phyloP scores from a whole-genome alignment of 2,888 invertebrate species.

The Spilosoma lubricipeda region DNA sequence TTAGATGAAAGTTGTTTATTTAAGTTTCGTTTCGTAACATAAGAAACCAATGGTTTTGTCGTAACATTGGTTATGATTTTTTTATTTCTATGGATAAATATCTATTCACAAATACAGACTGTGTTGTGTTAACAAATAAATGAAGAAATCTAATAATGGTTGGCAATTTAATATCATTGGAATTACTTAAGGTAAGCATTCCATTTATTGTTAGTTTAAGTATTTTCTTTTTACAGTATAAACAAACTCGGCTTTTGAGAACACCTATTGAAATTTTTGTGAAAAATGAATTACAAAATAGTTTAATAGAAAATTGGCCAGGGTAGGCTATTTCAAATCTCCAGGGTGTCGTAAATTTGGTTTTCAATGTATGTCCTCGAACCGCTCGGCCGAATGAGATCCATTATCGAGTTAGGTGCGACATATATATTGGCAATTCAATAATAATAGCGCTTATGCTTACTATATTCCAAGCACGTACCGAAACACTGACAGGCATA shows the following conservation, averaged over 20 bases:
- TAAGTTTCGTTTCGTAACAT: conserved; percentile 10
- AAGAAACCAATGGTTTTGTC: conserved; percentile 36
- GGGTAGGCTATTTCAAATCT: conserved; percentile 19
- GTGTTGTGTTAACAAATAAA: conserved; percentile 30
- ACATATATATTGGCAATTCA: conserved; percentile 50
- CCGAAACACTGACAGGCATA: conserved; percentile 3
- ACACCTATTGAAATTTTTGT: conserved; percentile 2
- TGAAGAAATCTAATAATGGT: conserved; percentile 42
- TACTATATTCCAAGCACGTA: conserved; percentile 9
- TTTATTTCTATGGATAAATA: conserved; percentile 40
- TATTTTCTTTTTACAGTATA: background rate
- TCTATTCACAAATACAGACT: conserved; percentile 26
- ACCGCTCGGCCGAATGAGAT: conserved; percentile 32
- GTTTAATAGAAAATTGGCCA: conserved; percentile 5
- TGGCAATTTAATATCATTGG: conserved; percentile 37
- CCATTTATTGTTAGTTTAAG: conserved; percentile 2
- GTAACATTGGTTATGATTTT: conserved; percentile 46
- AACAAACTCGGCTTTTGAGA: background rate
- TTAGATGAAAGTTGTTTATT: conserved; percentile 39
- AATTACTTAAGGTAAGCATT: conserved; percentile 47
- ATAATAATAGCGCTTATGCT: conserved; percentile 37
- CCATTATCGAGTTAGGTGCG: conserved; percentile 50
- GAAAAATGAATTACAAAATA: conserved; percentile 2
- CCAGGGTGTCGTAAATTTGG: conserved; percentile 28
- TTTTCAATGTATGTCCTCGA: conserved; percentile 17